A percentile compares a stretch with the other conserved stretches of the same genome.
Evolutionary conservation across 2,888 invertebrate species (phyloP).

Genomic region (Habrosyne pyritoides): DNA sequence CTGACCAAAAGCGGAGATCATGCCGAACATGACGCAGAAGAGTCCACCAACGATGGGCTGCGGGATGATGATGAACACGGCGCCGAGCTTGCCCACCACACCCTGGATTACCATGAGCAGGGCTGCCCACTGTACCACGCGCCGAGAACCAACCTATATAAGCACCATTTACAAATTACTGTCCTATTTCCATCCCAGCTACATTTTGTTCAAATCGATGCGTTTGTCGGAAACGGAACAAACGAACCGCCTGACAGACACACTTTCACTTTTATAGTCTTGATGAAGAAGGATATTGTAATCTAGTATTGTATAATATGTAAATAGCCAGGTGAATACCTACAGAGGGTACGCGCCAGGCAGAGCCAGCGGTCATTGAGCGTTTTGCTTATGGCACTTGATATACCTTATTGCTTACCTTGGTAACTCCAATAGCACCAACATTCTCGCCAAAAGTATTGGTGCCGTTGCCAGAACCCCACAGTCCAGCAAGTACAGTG

Average conservation of each 20-base stretch:
- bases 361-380: no score
- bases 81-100: conserved; percentile 89
- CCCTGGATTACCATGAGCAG: conserved; percentile 89
- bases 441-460: conserved; percentile 96
- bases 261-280: no score
- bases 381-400: no score
- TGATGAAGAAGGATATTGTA: no score
- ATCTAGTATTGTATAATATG: no score
- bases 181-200: no score
- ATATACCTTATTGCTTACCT: conserved; percentile 72
- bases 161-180: conserved; percentile 89
- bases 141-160: conserved; percentile 88
- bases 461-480: conserved; percentile 94
- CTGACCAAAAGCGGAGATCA: conserved; percentile 92
- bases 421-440: conserved; percentile 94
- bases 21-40: conserved; percentile 92
- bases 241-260: no score
- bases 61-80: conserved; percentile 91
- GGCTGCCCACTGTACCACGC: conserved; percentile 91
- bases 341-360: no score
- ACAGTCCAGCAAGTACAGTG: conserved; percentile 92
- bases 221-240: no score
- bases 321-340: no score
- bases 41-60: conserved; percentile 92
- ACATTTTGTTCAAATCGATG: no score